Evolutionary conservation across 2,888 invertebrate species (phyloP).

Genomic region (Sympetrum striolatum): DNA sequence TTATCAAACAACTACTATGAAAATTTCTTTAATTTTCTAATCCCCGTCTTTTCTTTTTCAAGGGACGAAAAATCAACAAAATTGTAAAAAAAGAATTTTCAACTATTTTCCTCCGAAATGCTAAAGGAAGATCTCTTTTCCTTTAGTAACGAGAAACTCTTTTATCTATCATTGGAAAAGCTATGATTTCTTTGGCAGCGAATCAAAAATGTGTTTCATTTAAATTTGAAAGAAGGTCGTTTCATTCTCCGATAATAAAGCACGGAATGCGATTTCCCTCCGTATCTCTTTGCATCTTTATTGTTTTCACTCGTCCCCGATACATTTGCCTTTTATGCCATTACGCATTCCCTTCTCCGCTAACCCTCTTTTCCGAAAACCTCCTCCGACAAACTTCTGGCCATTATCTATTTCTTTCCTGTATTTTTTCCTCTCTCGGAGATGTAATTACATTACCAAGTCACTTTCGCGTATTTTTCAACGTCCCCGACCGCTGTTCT

Average conservation of each 20-base stretch:
- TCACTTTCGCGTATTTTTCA: neutral
- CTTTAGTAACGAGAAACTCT: neutral
- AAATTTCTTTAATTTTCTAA: no score
- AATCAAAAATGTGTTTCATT: no score
- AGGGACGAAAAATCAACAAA: no score
- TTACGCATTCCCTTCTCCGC: neutral
- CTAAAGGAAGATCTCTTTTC: no score
- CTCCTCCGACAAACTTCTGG: neutral
- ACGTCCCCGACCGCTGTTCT: neutral
- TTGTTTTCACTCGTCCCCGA: neutral
- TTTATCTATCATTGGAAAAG: neutral
- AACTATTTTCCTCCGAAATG: no score
- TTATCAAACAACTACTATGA: no score
- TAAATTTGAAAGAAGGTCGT: no score
- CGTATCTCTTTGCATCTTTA: neutral
- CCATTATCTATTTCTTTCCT: neutral
- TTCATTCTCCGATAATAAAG: no score
- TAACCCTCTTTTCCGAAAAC: neutral
- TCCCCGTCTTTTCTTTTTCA: no score
- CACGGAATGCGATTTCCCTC: neutral
- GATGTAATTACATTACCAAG: conserved; percentile 20
- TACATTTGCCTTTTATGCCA: neutral
- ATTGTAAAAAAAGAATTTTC: no score
- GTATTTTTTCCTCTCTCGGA: neutral
- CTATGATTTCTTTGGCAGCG: neutral